Percentiles rank a stretch among this genome's conserved stretches.
phyloP scores from a whole-genome alignment of 1,140 invertebrate genomes.

The Sitobion miscanthi region DNA sequence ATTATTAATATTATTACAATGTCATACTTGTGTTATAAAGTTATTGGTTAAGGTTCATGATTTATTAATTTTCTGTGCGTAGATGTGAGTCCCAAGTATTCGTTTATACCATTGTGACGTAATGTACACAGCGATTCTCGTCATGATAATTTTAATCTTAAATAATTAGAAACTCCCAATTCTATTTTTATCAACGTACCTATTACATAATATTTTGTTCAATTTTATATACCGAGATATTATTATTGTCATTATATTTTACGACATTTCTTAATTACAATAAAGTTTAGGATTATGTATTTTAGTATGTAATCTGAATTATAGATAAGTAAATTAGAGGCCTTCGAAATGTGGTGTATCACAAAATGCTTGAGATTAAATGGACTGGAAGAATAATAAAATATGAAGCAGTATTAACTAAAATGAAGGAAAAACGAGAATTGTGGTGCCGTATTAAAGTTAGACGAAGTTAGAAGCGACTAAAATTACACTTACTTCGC shows the following conservation, averaged over 20 bases:
- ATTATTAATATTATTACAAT: not conserved
- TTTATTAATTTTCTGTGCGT: not conserved
- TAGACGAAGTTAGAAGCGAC: too few relatives aligned
- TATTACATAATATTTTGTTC: not conserved
- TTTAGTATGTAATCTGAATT: too few relatives aligned
- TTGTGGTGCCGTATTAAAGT: too few relatives aligned
- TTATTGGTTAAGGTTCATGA: not conserved
- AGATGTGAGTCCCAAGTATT: not conserved
- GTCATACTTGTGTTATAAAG: too few relatives aligned
- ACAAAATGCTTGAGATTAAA: too few relatives aligned
- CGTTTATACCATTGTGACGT: not conserved
- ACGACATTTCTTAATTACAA: not conserved
- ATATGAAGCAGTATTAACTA: too few relatives aligned
- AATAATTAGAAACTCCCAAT: not conserved
- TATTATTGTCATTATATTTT: not conserved
- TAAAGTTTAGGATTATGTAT: not conserved
- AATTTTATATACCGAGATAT: not conserved
- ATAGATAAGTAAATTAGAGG: too few relatives aligned
- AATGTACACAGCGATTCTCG: not conserved
- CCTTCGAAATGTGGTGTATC: too few relatives aligned
- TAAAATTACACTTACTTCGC: too few relatives aligned
- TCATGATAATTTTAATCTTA: not conserved
- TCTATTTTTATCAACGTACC: not conserved
- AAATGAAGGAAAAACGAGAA: too few relatives aligned
- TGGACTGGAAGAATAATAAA: too few relatives aligned